These are phyloP conservation scores for Drosophila nigrodunni DNA, from an alignment of 1,140 invertebrate genomes.

Conservation along the genomic window DNA sequence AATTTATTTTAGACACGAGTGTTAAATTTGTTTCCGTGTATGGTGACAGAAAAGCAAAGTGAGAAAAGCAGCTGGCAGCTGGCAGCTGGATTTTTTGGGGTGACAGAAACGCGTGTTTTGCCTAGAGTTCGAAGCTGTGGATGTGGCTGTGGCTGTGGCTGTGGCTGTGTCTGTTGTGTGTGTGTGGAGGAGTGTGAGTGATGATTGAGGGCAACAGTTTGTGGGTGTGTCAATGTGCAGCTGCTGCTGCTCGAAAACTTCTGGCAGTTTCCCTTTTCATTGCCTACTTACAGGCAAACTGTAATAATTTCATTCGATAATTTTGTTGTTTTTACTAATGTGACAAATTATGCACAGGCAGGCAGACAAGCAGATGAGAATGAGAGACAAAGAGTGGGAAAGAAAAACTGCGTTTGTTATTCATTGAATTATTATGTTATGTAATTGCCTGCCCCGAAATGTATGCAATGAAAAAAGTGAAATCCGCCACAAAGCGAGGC, in stretches of 20 bases:
- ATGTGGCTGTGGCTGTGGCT: not conserved
- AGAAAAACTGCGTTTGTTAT: conserved; percentile 51
- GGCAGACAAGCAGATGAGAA: not conserved
- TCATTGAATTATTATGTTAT: conserved; percentile 74
- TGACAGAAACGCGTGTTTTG: not conserved
- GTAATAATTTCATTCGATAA: conserved; percentile 41
- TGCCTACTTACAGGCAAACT: conserved; percentile 37
- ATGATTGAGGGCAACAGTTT: not conserved
- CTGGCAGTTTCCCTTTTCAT: conserved; percentile 2
- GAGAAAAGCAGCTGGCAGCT: conserved; percentile 16
- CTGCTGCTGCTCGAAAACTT: conserved; percentile 30
- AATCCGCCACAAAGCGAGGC: conserved; percentile 62
- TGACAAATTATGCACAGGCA: conserved; percentile 47
- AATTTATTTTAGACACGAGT: too few relatives aligned
- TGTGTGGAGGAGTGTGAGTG: not conserved
- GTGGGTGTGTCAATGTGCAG: conserved; percentile 34
- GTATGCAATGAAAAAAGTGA: conserved; percentile 44
- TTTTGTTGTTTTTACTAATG: conserved; percentile 30
- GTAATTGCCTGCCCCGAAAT: conserved; percentile 61
- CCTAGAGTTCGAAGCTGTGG: conserved; percentile 3
- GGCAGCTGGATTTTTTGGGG: conserved; percentile 15
- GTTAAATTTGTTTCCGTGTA: too few relatives aligned
- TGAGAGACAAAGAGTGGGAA: not conserved
- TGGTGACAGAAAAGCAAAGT: not conserved
- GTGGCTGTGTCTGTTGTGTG: not conserved